Evolutionary conservation across 2,888 invertebrate genomes (phyloP).

Genomic region (Agrochola circellaris): DNA sequence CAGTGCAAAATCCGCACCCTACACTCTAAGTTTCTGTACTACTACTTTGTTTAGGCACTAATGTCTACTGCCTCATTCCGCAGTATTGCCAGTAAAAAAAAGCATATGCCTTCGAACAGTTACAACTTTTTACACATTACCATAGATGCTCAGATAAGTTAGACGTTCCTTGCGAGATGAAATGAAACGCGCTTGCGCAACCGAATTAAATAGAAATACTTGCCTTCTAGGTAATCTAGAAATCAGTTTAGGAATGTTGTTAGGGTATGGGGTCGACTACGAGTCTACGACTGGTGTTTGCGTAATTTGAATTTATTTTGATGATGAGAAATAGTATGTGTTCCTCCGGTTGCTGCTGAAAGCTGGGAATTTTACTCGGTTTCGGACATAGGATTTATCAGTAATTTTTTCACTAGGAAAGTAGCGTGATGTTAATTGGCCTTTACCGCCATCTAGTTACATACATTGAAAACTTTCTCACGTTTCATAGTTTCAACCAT

Average conservation of each 20-base stretch:
- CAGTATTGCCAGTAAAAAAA: conserved; percentile 30
- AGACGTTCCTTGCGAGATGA: conserved; percentile 29
- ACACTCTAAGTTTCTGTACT: neutral
- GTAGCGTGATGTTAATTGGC: neutral
- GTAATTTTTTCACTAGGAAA: neutral
- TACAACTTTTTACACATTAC: conserved; percentile 32
- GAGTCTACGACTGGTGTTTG: conserved; percentile 42
- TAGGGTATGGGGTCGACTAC: conserved; percentile 30
- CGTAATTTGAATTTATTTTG: conserved; percentile 47
- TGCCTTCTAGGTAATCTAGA: conserved; percentile 62
- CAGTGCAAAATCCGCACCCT: conserved; percentile 4
- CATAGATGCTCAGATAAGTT: conserved; percentile 41
- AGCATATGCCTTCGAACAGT: neutral
- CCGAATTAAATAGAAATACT: conserved; percentile 46
- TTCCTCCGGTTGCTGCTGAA: neutral
- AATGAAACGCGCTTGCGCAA: conserved; percentile 51
- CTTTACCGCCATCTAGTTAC: conserved; percentile 24
- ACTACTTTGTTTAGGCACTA: neutral
- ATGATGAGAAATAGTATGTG: conserved; percentile 21
- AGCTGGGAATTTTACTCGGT: neutral
- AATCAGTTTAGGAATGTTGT: conserved; percentile 62
- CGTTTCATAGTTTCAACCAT: neutral
- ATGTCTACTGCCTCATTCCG: conserved; percentile 5
- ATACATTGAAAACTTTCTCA: neutral
- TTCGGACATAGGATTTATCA: too few relatives aligned